phyloP scores from a whole-genome alignment of 2,888 invertebrate genomes.

The Chrysodeixis includens region DNA sequence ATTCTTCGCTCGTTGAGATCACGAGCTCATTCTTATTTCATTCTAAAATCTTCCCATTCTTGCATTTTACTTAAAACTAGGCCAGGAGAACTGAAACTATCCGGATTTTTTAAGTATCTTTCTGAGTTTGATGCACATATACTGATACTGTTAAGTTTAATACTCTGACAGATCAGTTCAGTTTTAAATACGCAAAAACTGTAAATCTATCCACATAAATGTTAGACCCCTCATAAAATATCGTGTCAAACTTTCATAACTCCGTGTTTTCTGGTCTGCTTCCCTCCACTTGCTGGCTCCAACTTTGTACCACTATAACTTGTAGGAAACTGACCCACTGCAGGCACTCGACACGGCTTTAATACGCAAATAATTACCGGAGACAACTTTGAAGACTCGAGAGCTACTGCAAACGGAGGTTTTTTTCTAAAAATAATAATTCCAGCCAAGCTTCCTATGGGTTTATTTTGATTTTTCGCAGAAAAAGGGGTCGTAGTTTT shows the following conservation, averaged over 20 bases:
- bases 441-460: constrained; percentile 24
- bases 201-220: not conserved
- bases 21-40: constrained; percentile 3
- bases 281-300: constrained; percentile 51
- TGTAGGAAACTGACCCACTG: constrained; percentile 66
- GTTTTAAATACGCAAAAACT: too few species aligned
- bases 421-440: constrained; percentile 44
- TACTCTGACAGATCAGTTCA: too few species aligned
- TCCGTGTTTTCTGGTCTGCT: constrained; percentile 26
- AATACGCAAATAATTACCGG: constrained; percentile 71
- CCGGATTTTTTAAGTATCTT: not conserved
- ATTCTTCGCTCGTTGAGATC: not conserved
- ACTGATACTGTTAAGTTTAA: too few species aligned
- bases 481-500: not conserved
- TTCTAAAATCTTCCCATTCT: not conserved
- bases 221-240: constrained; percentile 5
- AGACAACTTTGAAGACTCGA: constrained; percentile 58
- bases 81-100: not conserved
- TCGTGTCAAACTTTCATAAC: constrained; percentile 38
- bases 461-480: constrained; percentile 34
- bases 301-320: constrained; percentile 61
- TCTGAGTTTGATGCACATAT: too few species aligned
- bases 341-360: constrained; percentile 60
- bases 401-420: constrained; percentile 35
- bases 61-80: not conserved